A percentile compares a stretch with the other conserved stretches of the same genome.
Conservation (phyloP, 2,888 invertebrate species). For the Dasypogon diadema region DNA sequence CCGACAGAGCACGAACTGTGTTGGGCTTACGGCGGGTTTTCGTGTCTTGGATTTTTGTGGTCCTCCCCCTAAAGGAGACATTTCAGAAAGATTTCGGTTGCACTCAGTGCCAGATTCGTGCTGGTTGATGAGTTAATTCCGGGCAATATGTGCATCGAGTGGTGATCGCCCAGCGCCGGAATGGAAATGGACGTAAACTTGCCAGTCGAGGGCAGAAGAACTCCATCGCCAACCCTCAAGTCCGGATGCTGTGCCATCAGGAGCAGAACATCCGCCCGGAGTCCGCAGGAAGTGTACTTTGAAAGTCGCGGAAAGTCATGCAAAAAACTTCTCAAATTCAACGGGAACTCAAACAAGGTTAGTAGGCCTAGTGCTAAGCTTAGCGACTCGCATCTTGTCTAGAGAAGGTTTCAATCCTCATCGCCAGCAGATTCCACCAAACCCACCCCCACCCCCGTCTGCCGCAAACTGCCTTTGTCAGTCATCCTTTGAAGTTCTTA, state of each 20-base stretch:
- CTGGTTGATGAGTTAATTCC: neutral
- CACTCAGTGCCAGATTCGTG: neutral
- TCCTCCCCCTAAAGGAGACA: neutral
- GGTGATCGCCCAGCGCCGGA: conserved; percentile 45
- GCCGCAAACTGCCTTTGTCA: neutral
- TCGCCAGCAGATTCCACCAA: neutral
- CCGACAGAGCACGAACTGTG: conserved; percentile 1
- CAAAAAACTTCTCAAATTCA: conserved; percentile 83
- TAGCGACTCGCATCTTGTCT: neutral
- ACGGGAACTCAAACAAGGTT: conserved; percentile 86
- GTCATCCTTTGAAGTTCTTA: conserved; percentile 24
- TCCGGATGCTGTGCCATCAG: conserved; percentile 58
- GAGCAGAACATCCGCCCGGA: conserved; percentile 61
- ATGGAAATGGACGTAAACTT: conserved; percentile 69
- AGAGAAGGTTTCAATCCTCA: neutral
- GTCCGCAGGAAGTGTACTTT: conserved; percentile 76
- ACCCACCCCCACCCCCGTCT: neutral
- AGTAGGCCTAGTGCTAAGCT: conserved; percentile 59
- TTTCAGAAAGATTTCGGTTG: neutral
- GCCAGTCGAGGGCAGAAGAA: conserved; percentile 62
- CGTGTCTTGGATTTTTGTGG: conserved; percentile 8
- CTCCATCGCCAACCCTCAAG: conserved; percentile 63
- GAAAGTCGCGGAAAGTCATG: conserved; percentile 87
- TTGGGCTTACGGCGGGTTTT: neutral
- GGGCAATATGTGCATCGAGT: conserved; percentile 34